phyloP scores from a whole-genome alignment of 2,888 invertebrate species.

The Hipparchia sbordonii region DNA sequence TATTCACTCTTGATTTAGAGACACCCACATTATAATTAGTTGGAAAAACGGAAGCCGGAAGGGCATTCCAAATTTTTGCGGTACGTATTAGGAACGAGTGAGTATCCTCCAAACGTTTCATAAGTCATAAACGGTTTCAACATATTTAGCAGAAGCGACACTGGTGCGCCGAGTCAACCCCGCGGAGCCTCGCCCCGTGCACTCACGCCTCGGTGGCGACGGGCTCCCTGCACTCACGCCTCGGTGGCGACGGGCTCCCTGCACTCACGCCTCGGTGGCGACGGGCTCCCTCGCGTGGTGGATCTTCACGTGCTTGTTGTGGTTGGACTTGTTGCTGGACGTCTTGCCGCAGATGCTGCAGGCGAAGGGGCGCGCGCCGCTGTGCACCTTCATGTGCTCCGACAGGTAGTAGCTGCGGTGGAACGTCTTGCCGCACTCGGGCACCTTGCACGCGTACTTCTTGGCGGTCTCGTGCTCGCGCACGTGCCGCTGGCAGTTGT shows the following conservation, averaged over 20 bases:
- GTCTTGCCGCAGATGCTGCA: slow-evolving; percentile 95
- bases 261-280: slow-evolving; percentile 88
- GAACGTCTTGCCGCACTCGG: slow-evolving; percentile 91
- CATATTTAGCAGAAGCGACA: not conserved
- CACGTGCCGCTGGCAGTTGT: slow-evolving; percentile 93
- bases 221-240: slow-evolving; percentile 83
- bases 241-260: no score
- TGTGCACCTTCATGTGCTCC: slow-evolving; percentile 93
- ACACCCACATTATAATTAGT: no score
- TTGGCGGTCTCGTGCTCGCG: slow-evolving; percentile 91
- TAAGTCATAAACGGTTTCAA: no score
- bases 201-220: slow-evolving; percentile 90
- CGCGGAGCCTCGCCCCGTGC: no score
- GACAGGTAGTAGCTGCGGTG: slow-evolving; percentile 94
- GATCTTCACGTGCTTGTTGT: slow-evolving; percentile 94
- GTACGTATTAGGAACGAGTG: no score
- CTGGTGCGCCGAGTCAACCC: not conserved
- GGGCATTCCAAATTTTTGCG: no score
- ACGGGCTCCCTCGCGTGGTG: slow-evolving; percentile 94
- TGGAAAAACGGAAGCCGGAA: no score
- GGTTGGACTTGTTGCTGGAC: slow-evolving; percentile 94
- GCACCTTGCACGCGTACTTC: slow-evolving; percentile 87
- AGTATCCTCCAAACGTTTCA: no score
- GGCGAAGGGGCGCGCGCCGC: slow-evolving; percentile 90
- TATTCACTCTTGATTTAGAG: no score